A percentile compares a stretch with the other conserved stretches of the same genome.
These are phyloP conservation scores for Sarcophaga variegata DNA, from an alignment of 2,888 invertebrate genomes.

Conservation along the genomic window DNA sequence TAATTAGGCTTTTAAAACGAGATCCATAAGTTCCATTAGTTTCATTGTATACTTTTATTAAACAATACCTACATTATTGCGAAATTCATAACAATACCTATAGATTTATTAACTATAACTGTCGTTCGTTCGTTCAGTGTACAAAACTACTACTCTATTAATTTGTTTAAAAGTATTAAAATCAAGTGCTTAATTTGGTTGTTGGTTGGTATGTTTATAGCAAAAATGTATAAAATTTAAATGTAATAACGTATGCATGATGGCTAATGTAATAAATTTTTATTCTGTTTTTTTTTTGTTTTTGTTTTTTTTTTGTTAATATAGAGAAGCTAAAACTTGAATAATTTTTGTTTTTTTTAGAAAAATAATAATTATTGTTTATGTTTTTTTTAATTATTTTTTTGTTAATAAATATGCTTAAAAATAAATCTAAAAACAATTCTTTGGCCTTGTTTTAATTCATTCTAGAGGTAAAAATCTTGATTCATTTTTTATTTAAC, in stretches of 20 bases:
- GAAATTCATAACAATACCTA: too few species aligned
- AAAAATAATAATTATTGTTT: slow-evolving; percentile 37
- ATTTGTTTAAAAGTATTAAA: slow-evolving; percentile 11
- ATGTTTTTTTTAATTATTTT: too few species aligned
- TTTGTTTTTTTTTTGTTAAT: slow-evolving; percentile 19
- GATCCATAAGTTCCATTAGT: slow-evolving; percentile 57
- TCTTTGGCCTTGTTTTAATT: slow-evolving; percentile 66
- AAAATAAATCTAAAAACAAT: slow-evolving; percentile 58
- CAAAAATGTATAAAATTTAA: slow-evolving; percentile 32
- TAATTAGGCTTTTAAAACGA: slow-evolving; percentile 8
- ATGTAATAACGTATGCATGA: background rate
- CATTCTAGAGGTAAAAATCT: slow-evolving; percentile 60
- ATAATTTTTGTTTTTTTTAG: background rate
- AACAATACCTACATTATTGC: too few species aligned
- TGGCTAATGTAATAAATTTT: too few species aligned
- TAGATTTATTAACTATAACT: too few species aligned
- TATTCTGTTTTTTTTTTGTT: background rate
- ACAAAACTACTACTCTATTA: background rate
- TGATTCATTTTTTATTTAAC: slow-evolving; percentile 40
- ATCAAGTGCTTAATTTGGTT: slow-evolving; percentile 63
- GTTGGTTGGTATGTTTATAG: background rate
- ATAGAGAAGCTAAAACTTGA: slow-evolving; percentile 51
- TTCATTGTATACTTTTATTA: background rate
- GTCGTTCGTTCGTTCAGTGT: background rate
- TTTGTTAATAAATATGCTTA: slow-evolving; percentile 34